Percentiles rank a stretch among this genome's conserved stretches.
phyloP scores from a whole-genome alignment of 2,888 invertebrate species.

The Hemicrepidius hirtus region DNA sequence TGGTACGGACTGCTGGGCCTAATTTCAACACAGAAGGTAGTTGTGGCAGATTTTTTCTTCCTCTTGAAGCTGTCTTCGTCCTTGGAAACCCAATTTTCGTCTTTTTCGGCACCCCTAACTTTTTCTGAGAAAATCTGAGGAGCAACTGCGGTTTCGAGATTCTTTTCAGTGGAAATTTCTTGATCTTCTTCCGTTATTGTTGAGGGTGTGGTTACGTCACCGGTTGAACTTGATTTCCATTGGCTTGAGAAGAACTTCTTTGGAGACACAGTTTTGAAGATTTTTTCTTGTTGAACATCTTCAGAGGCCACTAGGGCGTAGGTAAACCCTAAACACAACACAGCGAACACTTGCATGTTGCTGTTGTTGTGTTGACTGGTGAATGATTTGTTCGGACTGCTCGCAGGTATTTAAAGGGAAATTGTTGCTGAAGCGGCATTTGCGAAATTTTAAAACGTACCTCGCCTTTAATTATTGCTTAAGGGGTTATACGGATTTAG shows the following conservation, averaged over 20 bases:
- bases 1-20: conserved; percentile 68
- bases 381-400: conserved; percentile 15
- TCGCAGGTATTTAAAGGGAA: conserved; percentile 28
- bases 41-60: conserved; percentile 70
- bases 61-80: conserved; percentile 53
- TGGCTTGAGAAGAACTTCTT: conserved; percentile 15
- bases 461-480: too few relatives aligned
- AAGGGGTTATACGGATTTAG: too few relatives aligned
- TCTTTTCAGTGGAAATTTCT: conserved; percentile 26
- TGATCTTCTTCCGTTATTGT: background rate
- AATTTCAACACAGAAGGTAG: conserved; percentile 73
- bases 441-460: background rate
- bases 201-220: background rate
- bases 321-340: conserved; percentile 39
- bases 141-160: conserved; percentile 8
- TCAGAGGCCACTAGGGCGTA: conserved; percentile 40
- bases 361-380: conserved; percentile 37
- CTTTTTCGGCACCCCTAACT: conserved; percentile 24
- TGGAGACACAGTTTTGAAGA: background rate
- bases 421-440: conserved; percentile 31
- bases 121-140: conserved; percentile 1
- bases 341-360: conserved; percentile 53
- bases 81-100: conserved; percentile 29
- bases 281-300: conserved; percentile 17
- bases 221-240: background rate